Base-by-base conservation (phyloP, 2,113 vertebrate genomes). In the Rhinopomastus cyanomelas region DNA sequence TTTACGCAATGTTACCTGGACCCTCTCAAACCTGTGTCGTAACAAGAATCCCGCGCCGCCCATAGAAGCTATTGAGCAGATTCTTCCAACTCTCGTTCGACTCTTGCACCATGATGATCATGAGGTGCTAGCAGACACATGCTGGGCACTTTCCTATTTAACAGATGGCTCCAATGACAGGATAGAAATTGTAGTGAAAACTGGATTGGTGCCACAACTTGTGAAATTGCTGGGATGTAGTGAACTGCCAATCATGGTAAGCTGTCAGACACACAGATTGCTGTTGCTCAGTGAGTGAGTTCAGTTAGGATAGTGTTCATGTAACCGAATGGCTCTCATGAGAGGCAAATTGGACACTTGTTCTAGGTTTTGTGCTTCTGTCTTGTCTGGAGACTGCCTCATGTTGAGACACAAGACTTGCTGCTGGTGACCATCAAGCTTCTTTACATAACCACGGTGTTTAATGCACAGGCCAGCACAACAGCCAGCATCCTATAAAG, bases 31-130 rank as follows among this genome's bases (percentile, higher is more conserved):
- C 97, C 97, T 99, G 78, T 99, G 99, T 92, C 99, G 99, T n/a
- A 99, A 99, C 85, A 99, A 99, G 97, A 99, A 99, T 91, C 99
- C 99, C 2, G 98, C 98, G 1, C 99, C 99, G 12, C 99, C 99
- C 0, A 87, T 99, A 39, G 94, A 97, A 7, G 98, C 99, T 0
- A 94, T 99, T 64, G 97, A 98, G 86, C 98, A 99, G 94, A 98
- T 99, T 74, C 95, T 99, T 19, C 99, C 99, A 14, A 97, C 97
- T 8, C 96, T 99, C 4, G 96, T 97, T 71, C 96, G 97, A 2
- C 98, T 99, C 16, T 87, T 99, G 51, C 96, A 98, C 89, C 96
- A 98, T 1, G 87, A 98, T 29, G 98, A 99, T 91, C 93, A 73
- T 5, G 98, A 98, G 89, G 98, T 99, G 51, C 85, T 99, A 84